Conservation (phyloP, 2,797 vertebrate genomes). For the Alouatta caraya region DNA sequence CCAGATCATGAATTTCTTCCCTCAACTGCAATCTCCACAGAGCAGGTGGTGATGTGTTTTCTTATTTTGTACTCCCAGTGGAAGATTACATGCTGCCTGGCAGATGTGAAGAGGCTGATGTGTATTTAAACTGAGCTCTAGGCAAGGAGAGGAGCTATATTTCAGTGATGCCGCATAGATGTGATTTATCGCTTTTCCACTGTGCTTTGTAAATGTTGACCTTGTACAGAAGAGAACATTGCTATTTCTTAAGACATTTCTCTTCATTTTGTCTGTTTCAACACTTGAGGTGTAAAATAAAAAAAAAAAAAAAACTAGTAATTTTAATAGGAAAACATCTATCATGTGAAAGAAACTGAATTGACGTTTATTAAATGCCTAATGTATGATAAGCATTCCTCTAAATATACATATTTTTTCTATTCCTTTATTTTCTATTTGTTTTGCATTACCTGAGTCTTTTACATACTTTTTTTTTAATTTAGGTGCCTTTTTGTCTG, state of each 20-base stretch:
- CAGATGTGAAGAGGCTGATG: background rate
- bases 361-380: background rate
- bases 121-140: background rate
- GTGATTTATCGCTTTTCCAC: background rate
- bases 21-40: background rate
- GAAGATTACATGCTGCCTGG: background rate
- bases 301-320: background rate
- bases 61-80: background rate
- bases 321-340: background rate
- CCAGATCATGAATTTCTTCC: background rate
- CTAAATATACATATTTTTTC: background rate
- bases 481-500: background rate
- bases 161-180: background rate
- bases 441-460: background rate
- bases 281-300: background rate
- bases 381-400: background rate
- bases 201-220: background rate
- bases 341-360: slow-evolving; percentile 12
- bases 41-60: background rate
- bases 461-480: background rate
- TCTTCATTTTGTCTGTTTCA: slow-evolving; percentile 21
- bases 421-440: background rate
- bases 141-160: background rate
- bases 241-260: slow-evolving; percentile 9
- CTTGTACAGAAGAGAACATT: background rate